A percentile compares a stretch with the other conserved stretches of the same genome.
Conservation (phyloP, 2,113 vertebrate genomes). For the Benitochromis conjunctus region DNA sequence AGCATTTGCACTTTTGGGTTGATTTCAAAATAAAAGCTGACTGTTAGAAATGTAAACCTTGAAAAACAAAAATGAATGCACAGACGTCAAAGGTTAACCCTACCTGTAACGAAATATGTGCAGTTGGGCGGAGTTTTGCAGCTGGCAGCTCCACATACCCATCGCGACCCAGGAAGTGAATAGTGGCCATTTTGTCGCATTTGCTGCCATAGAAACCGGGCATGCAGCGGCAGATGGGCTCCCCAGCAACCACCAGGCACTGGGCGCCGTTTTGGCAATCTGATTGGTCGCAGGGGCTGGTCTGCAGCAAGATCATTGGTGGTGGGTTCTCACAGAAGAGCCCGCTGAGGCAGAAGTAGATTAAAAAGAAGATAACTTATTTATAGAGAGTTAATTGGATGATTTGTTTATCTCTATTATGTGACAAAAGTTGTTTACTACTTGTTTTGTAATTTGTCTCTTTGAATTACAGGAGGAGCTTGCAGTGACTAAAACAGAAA, state of each 20-base stretch:
- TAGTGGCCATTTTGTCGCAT: constrained; percentile 92
- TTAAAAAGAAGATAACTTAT: background rate
- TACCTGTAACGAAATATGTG: constrained; percentile 97
- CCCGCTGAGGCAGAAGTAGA: constrained; percentile 74
- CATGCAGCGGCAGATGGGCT: constrained; percentile 91
- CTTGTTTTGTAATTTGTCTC: background rate
- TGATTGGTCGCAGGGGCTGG: constrained; percentile 92
- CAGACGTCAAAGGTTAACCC: background rate
- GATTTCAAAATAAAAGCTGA: background rate
- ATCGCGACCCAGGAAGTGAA: constrained; percentile 93
- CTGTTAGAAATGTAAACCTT: background rate
- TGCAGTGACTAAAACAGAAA: background rate
- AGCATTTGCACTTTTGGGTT: background rate
- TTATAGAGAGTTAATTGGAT: background rate
- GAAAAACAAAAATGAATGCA: background rate
- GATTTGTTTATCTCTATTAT: background rate
- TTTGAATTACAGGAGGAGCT: background rate
- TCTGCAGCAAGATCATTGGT: constrained; percentile 96
- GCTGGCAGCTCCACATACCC: constrained; percentile 87
- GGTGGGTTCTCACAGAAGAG: constrained; percentile 92
- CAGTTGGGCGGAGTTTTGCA: constrained; percentile 82
- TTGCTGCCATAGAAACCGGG: constrained; percentile 88
- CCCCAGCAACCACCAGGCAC: constrained; percentile 85
- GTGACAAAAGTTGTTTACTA: background rate
- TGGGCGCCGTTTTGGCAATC: constrained; percentile 93